Base-by-base conservation (phyloP, 2,113 vertebrate genomes). In the Chaenocephalus aceratus region DNA sequence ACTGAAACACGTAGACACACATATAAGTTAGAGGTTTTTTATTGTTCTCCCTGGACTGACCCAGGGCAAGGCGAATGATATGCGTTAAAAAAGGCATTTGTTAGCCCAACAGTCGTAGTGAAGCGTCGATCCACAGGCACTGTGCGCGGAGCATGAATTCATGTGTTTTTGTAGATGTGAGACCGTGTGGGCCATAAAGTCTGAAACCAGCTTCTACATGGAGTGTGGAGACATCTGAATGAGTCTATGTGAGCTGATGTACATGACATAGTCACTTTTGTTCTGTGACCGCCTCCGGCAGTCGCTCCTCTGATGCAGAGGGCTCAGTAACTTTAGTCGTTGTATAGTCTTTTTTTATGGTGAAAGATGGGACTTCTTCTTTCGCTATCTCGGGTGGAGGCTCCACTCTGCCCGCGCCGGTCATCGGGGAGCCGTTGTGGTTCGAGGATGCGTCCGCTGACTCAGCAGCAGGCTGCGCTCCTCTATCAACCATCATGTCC, bases 231-330 rank as follows among this genome's bases (percentile, higher is more conserved):
- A 82, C 48, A n/a, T 87, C 64, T 74, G 61, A 69, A 66, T 63
- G 48, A 72, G 49, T 61, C 44, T 53, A 49, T 51, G 73, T 48
- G 78, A 68, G 71, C 73, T 70, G 69, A 80, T 63, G 46, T 41
- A 41, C 18, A 57, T 41, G 58, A 73, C 48, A 83, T 10, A 72
- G 89, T 97, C 95, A 96, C 87, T 96, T 91, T 83, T 92, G 94
- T 93, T 96, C 95, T 11, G 93, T 92, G 75, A 89, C 94, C 23
- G 94, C 96, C 85, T 95, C 96, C 88, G 90, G 82, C 77, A 67
- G 73, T 63, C 44, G 83, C 86, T 92, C 94, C 94, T 99, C 97
- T 59, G 97, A 98, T 95, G 96, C 95, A 94, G 97, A 98, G 21
- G 97, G 97, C 91, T 96, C 90, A 76, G 95, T 95, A 92, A 87